Conservation (phyloP, 2,797 vertebrate species). For the Tarsius wallacei region DNA sequence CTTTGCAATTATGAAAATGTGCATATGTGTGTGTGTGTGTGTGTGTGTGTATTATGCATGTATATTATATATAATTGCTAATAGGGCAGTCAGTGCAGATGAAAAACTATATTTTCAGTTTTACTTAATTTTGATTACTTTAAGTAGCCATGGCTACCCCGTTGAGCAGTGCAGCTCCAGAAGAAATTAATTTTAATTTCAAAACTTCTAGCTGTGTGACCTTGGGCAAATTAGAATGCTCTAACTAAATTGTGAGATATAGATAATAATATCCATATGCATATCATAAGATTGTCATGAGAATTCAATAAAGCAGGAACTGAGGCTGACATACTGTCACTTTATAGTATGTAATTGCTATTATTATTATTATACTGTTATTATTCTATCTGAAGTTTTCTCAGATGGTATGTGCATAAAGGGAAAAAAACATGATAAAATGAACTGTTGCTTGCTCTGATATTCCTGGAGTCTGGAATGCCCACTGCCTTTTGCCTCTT, state of each 20-base stretch:
- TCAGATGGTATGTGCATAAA: neutral
- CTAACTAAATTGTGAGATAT: neutral
- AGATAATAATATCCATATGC: neutral
- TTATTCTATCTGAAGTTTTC: neutral
- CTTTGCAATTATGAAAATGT: neutral
- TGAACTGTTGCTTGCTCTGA: neutral
- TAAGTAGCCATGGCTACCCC: neutral
- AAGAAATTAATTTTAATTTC: slow-evolving; percentile 31
- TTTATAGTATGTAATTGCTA: neutral
- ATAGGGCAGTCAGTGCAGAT: neutral
- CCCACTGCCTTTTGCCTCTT: neutral
- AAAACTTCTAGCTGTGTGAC: neutral
- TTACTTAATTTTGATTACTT: slow-evolving; percentile 10
- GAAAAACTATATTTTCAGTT: neutral
- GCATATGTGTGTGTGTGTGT: neutral
- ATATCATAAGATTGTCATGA: neutral
- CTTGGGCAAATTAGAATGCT: neutral
- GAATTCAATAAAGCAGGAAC: neutral
- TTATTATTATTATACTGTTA: neutral
- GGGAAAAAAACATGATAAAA: neutral
- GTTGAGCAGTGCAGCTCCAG: neutral
- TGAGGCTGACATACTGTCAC: neutral
- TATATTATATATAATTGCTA: neutral
- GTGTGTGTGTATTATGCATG: fast-evolving
- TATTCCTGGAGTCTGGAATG: neutral